A percentile compares a stretch with the other conserved stretches of the same genome.
Conservation (phyloP, 2,797 vertebrate species). For the Alca torda region DNA sequence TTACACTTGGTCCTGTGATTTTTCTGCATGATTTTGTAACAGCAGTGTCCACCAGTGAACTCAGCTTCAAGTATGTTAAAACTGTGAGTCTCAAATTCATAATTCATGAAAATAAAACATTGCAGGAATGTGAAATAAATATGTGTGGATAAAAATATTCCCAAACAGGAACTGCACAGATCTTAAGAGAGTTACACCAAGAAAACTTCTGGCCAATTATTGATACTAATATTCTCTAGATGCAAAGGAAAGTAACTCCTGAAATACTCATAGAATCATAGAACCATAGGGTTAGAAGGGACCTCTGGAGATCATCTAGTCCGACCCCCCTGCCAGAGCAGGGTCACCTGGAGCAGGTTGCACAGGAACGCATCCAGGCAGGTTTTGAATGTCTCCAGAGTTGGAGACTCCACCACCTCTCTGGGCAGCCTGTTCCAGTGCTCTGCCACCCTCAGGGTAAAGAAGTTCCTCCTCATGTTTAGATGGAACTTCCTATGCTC, state of each 20-base stretch:
- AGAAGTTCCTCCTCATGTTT: too few species aligned
- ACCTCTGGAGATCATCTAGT: too few species aligned
- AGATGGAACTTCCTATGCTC: too few species aligned
- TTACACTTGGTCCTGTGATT: neutral
- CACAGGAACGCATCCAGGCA: too few species aligned
- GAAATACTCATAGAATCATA: neutral
- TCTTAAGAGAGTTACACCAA: neutral
- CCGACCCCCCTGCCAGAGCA: too few species aligned
- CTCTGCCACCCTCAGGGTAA: too few species aligned
- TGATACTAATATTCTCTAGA: neutral
- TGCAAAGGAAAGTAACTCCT: neutral
- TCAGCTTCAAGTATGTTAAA: neutral
- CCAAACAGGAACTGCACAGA: neutral
- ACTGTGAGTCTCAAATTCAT: neutral
- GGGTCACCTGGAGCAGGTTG: too few species aligned
- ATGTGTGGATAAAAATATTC: neutral
- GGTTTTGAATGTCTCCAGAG: too few species aligned
- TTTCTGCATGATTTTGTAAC: neutral
- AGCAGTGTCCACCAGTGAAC: neutral
- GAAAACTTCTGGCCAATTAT: neutral
- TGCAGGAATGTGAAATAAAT: neutral
- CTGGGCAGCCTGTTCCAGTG: too few species aligned
- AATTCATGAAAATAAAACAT: constrained; percentile 3
- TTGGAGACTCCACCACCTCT: too few species aligned
- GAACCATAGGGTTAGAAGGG: too few species aligned